Evolutionary conservation across 2,888 invertebrate genomes (phyloP), one percentile per base, ranked within the genome.

Genomic region (Clistopyga incitator): DNA sequence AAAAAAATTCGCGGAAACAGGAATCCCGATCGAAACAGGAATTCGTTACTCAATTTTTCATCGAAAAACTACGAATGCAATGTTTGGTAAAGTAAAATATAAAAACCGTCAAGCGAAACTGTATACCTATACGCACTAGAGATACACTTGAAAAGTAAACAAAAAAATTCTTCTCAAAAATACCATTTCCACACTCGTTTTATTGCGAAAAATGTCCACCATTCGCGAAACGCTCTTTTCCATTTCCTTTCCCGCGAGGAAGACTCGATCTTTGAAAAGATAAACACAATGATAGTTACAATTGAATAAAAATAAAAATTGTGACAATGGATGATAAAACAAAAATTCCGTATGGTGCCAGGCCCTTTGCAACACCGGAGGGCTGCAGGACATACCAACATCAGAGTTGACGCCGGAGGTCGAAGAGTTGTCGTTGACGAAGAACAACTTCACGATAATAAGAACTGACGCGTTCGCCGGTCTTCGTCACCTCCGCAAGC

Each of bases 301-400:
- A 25, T 25, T 34, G 25, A 8, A 56, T 15, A 38, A 38, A n/a
- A n/a, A 50, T 6, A 15, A 2, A 2, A 6, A 68, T 29, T 52
- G 11, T 10, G 11, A 70, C 18, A 38, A 70, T 13, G 18, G 18
- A 18, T 70, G 64, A 38, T 23, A 10, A 20, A 61, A 70, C 15
- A 34, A 20, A n/a, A 1, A n/a, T 56, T 56, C 65, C 56, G 11
- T 61, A 6, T 45, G 15, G 15, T 23, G 25, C 8, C 25, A 98
- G 98, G 97, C 98, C 88, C 95, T 97, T 91, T 98, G 98, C 95
- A 97, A 98, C 94, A 97, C 97, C 86, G 97, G 97, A 84, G 96
- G 96, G 81, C 94, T 98, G 89, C 95, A 95, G 84, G 97, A 97
- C 90, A 97, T 98, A 87, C 98, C 97, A 67, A 95, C 96, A 78